Evolutionary conservation across 1,140 invertebrate genomes (phyloP).

Genomic region (Episyrphus balteatus): DNA sequence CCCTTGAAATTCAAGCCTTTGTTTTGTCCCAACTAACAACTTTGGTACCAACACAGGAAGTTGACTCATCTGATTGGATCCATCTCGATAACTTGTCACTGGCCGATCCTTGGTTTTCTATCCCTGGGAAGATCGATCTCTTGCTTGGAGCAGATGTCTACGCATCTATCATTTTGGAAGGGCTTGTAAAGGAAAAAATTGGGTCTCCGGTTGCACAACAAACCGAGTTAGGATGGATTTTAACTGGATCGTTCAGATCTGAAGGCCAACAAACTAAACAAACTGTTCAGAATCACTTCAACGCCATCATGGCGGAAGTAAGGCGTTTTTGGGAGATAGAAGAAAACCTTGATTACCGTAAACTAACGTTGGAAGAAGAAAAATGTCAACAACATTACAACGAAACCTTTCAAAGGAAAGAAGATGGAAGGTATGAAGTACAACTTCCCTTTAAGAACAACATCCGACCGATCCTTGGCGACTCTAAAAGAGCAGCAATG

Average conservation of each 20-base stretch:
- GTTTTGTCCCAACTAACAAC: not conserved
- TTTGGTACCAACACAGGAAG: not conserved
- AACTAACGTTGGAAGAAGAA: conserved; percentile 2
- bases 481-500: not conserved
- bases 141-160: no score
- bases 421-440: not conserved
- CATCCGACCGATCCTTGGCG: not conserved
- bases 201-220: no score
- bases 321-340: conserved; percentile 11
- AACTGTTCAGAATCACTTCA: no score
- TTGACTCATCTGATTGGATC: not conserved
- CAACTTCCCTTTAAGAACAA: not conserved
- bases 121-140: no score
- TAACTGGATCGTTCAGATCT: no score
- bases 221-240: no score
- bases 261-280: no score
- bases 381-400: conserved; percentile 1
- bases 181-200: no score
- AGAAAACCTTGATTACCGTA: conserved; percentile 2
- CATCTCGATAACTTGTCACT: no score
- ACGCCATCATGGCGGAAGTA: not conserved
- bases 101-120: no score
- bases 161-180: not conserved
- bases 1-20: no score
- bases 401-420: no score